Conservation (phyloP, 2,888 invertebrate genomes). For the Invenusta paracnida region DNA sequence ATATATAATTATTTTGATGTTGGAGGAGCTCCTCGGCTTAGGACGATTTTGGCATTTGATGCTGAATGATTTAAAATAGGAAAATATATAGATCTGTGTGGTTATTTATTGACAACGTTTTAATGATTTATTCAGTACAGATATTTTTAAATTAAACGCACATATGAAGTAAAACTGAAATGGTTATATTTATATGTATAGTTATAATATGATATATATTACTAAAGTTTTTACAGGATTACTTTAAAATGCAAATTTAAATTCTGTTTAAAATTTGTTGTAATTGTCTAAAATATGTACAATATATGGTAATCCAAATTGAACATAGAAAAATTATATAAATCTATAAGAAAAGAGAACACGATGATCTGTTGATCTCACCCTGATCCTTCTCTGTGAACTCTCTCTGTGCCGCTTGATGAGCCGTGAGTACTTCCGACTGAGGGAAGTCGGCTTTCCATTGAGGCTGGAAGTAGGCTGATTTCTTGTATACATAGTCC, state of each 20-base stretch:
- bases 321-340: not conserved
- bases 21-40: no score
- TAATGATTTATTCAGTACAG: no score
- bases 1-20: no score
- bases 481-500: not conserved
- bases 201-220: no score
- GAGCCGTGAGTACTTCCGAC: not conserved
- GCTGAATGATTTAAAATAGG: no score
- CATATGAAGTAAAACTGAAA: no score
- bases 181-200: no score
- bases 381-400: not conserved
- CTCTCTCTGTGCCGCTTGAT: not conserved
- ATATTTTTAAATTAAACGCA: no score
- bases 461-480: not conserved
- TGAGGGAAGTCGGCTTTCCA: not conserved
- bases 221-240: not conserved
- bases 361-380: not conserved
- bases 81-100: no score
- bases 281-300: not conserved
- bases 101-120: no score
- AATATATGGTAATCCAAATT: not conserved
- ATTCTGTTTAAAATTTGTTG: not conserved
- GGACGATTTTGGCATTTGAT: no score
- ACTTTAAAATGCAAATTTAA: not conserved
- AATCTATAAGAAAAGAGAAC: not conserved